A percentile compares a stretch with the other conserved stretches of the same genome.
Conservation (phyloP, 2,797 vertebrate species). For the Sebastes ruberrimus region DNA sequence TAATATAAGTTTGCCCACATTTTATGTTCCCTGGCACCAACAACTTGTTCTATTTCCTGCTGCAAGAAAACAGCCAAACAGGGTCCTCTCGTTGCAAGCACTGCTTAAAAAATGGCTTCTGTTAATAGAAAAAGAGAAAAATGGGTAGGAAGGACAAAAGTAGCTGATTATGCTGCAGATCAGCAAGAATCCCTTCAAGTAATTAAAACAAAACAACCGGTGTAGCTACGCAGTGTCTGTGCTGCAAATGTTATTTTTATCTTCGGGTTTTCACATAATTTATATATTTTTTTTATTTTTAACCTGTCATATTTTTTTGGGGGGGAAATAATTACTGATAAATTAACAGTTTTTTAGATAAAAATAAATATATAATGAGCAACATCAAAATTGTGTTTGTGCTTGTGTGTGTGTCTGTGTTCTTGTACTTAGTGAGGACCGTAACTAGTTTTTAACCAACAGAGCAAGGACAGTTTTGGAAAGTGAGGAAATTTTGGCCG, state of each 20-base stretch:
- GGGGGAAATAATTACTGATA: background rate
- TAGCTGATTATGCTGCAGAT: constrained; percentile 30
- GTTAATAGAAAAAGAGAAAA: constrained; percentile 8
- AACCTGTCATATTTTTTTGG: background rate
- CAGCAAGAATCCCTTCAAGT: constrained; percentile 17
- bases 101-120: background rate
- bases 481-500: no score
- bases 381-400: background rate
- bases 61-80: background rate
- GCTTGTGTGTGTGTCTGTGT: background rate
- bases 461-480: no score
- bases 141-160: background rate
- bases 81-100: background rate
- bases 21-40: background rate
- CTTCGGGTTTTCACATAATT: background rate
- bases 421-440: background rate
- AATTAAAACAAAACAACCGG: constrained; percentile 19
- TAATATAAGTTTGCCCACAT: background rate
- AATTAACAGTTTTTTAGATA: background rate
- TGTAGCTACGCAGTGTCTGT: background rate
- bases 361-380: background rate
- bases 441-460: background rate
- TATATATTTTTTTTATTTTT: background rate
- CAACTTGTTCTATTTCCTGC: background rate
- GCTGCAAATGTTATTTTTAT: constrained; percentile 15